Conservation (phyloP, 2,888 invertebrate species). For the Melolontha melolontha region DNA sequence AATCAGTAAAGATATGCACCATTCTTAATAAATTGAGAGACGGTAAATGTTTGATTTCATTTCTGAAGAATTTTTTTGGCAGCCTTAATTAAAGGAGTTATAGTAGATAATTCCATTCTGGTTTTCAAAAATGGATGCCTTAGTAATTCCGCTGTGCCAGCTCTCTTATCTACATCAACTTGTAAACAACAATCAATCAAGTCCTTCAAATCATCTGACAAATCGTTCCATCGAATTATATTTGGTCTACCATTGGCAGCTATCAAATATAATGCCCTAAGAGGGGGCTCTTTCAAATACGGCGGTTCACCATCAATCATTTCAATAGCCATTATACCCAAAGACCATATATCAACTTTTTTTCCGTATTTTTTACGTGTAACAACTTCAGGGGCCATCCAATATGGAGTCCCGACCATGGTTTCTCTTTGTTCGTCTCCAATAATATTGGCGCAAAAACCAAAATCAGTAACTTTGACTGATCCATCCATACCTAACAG, state of each 20-base stretch:
- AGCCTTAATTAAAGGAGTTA: conserved; percentile 91
- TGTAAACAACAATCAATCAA: conserved; percentile 91
- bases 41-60: conserved; percentile 51
- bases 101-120: conserved; percentile 82
- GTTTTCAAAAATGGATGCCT: conserved; percentile 82
- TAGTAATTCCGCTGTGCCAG: conserved; percentile 82
- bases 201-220: conserved; percentile 82
- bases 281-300: conserved; percentile 93
- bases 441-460: conserved; percentile 96
- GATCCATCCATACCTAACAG: conserved; percentile 92
- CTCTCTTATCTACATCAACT: conserved; percentile 83
- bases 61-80: conserved; percentile 88
- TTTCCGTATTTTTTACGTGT: conserved; percentile 94
- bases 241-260: conserved; percentile 95
- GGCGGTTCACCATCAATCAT: conserved; percentile 98
- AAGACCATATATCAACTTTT: conserved; percentile 88
- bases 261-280: conserved; percentile 93
- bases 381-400: conserved; percentile 98
- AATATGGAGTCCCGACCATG: conserved; percentile 98
- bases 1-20: background rate
- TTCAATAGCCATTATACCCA: conserved; percentile 98
- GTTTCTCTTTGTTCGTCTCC: conserved; percentile 96
- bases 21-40: conserved; percentile 17
- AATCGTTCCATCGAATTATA: conserved; percentile 83
- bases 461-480: conserved; percentile 96